phyloP scores from a whole-genome alignment of 2,888 invertebrate genomes.

The Spisula solida region DNA sequence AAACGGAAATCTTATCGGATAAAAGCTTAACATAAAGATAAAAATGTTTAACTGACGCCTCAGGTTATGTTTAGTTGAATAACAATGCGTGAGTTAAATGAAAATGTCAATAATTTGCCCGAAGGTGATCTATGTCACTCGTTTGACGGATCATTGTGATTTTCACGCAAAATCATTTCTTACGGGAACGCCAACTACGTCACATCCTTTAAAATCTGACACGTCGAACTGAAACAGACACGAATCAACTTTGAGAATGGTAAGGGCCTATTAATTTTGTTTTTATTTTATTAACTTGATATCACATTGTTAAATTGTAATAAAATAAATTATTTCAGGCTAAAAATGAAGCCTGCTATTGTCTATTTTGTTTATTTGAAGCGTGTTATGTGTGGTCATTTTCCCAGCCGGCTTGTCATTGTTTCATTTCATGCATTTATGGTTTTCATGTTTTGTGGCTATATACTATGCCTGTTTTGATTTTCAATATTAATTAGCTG shows the following conservation, averaged over 20 bases:
- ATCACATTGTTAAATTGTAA: neutral
- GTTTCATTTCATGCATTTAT: neutral
- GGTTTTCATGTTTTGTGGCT: neutral
- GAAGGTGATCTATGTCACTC: neutral
- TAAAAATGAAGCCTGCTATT: neutral
- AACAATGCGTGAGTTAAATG: neutral
- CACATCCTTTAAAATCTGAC: conserved; percentile 50
- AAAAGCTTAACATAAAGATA: neutral
- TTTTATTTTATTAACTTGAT: neutral
- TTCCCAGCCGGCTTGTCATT: neutral
- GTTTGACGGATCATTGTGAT: conserved; percentile 1
- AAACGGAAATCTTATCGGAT: too few relatives aligned
- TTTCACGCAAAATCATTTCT: neutral
- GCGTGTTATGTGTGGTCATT: neutral
- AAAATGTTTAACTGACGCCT: neutral
- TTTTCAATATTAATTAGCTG: too few relatives aligned
- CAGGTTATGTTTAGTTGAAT: neutral
- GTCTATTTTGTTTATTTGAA: too few relatives aligned
- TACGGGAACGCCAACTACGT: conserved; percentile 23
- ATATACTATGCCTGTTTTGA: too few relatives aligned
- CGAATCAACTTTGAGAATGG: conserved; percentile 20
- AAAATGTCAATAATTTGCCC: neutral
- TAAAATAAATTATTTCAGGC: neutral
- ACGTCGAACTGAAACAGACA: conserved; percentile 44
- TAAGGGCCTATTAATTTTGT: neutral